Evolutionary conservation across 1,140 invertebrate species (phyloP).

Genomic region (Saccostrea glomerata): DNA sequence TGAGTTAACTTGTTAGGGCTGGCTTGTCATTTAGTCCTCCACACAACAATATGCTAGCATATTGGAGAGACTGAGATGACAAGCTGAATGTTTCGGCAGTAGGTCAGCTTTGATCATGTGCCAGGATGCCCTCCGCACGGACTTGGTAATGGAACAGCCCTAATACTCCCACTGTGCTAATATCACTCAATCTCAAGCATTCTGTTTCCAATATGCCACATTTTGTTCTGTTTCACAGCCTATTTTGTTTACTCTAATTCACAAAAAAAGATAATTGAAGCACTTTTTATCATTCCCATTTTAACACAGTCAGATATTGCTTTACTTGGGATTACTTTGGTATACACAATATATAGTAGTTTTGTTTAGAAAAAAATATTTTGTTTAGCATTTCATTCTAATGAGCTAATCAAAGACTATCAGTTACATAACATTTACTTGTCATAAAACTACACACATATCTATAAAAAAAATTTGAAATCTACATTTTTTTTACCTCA

Average conservation of each 20-base stretch:
- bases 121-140: constrained; percentile 60
- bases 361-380: not conserved
- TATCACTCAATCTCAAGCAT: constrained; percentile 34
- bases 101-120: constrained; percentile 39
- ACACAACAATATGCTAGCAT: constrained; percentile 23
- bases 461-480: not conserved
- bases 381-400: not conserved
- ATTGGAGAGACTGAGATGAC: constrained; percentile 28
- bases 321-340: not conserved
- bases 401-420: not conserved
- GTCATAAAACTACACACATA: not conserved
- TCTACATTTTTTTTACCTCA: not conserved
- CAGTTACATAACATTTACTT: not conserved
- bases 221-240: constrained; percentile 15
- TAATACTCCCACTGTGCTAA: constrained; percentile 45
- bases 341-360: not conserved
- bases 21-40: constrained; percentile 5
- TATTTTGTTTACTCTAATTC: constrained; percentile 8
- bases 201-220: constrained; percentile 5
- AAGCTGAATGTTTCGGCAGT: constrained; percentile 17
- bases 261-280: not conserved
- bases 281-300: not conserved
- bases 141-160: constrained; percentile 57
- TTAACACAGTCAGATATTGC: not conserved
- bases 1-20: constrained; percentile 10